Evolutionary conservation across 2,888 invertebrate species (phyloP).

Genomic region (Piscicola geometra): DNA sequence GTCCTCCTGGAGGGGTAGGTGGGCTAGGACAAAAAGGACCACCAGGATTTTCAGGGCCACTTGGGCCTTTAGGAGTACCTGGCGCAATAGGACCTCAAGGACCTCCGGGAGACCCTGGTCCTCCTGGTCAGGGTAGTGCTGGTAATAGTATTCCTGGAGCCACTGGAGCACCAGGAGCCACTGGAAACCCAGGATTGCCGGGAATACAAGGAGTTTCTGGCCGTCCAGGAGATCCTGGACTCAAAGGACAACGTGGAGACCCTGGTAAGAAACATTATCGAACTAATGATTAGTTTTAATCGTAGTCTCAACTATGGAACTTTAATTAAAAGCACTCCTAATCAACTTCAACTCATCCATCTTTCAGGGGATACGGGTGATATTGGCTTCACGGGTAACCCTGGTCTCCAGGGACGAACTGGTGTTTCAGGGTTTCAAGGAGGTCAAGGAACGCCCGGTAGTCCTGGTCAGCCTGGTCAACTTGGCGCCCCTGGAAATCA

Average conservation of each 20-base stretch:
- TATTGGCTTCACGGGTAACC: neutral
- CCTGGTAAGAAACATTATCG: too few species aligned
- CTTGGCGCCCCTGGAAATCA: neutral
- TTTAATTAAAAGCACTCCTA: neutral
- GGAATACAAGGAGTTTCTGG: constrained; percentile 34
- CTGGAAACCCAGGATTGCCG: constrained; percentile 33
- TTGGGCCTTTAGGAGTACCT: neutral
- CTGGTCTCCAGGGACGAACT: constrained; percentile 3
- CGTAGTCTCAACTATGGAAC: too few species aligned
- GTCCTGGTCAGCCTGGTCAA: neutral
- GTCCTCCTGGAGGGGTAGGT: constrained; percentile 28
- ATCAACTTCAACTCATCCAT: neutral
- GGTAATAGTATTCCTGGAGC: constrained; percentile 32
- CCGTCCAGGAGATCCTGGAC: constrained; percentile 31
- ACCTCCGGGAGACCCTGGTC: constrained; percentile 16
- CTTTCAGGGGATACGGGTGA: constrained; percentile 6
- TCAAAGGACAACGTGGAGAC: too few species aligned
- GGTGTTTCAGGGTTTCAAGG: constrained; percentile 19
- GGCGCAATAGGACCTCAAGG: neutral
- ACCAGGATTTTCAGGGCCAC: neutral
- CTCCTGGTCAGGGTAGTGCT: neutral
- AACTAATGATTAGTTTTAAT: too few species aligned
- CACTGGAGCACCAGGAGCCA: constrained; percentile 35
- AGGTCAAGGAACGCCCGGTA: neutral
- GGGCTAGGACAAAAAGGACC: neutral